A percentile compares a stretch with the other conserved stretches of the same genome.
These are phyloP conservation scores for Philopotamus ludificatus DNA, from an alignment of 1,140 invertebrate genomes.

Conservation along the genomic window DNA sequence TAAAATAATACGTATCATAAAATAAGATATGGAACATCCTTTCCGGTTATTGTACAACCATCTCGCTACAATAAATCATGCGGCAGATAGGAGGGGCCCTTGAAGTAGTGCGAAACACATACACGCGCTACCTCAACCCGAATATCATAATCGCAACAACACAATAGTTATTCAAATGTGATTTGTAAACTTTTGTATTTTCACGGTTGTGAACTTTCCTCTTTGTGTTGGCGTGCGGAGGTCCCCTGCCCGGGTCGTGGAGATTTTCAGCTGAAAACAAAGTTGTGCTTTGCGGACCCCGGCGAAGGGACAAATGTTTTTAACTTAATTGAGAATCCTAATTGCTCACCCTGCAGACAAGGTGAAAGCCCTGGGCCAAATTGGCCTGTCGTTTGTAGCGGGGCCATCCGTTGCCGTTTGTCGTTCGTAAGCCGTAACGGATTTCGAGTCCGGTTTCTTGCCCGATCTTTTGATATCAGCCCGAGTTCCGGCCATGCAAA, in stretches of 20 bases:
- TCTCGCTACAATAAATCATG: too few species aligned
- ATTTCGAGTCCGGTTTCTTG: not conserved
- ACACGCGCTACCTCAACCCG: not conserved
- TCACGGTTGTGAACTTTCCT: not conserved
- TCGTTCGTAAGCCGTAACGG: not conserved
- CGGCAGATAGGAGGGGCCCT: too few species aligned
- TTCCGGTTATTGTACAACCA: too few species aligned
- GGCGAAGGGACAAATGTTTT: constrained; percentile 23
- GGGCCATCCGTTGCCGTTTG: constrained; percentile 15
- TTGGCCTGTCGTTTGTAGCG: not conserved
- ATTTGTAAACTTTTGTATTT: constrained; percentile 8
- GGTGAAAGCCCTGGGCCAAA: constrained; percentile 14
- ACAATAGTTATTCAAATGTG: constrained; percentile 7
- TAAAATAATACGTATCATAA: too few species aligned
- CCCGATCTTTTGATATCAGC: not conserved
- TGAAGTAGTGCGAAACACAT: too few species aligned
- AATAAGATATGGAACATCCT: too few species aligned
- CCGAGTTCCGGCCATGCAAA: too few species aligned
- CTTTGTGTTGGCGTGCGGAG: not conserved
- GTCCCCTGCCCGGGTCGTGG: too few species aligned
- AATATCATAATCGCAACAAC: not conserved
- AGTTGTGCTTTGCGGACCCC: not conserved
- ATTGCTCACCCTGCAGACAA: constrained; percentile 17
- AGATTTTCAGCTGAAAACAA: not conserved
- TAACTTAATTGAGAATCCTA: constrained; percentile 28